phyloP scores from a whole-genome alignment of 2,797 vertebrate species.

The Platyrinchus mystaceus region DNA sequence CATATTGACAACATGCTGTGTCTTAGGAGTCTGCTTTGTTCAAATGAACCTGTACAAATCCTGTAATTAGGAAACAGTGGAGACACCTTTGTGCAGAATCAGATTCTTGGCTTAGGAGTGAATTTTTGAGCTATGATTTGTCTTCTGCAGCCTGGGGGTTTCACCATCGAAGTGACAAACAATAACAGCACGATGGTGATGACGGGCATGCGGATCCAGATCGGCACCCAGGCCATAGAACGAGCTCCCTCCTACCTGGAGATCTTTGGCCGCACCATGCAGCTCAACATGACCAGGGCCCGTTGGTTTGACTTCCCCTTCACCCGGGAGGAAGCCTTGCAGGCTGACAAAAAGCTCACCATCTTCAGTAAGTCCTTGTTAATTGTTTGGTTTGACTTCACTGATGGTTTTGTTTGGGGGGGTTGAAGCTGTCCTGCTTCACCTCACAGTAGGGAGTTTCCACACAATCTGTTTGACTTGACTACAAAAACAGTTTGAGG shows the following conservation, averaged over 20 bases:
- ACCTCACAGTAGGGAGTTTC: background rate
- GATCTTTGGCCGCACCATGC: slow-evolving; percentile 97
- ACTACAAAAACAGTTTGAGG: background rate
- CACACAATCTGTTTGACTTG: background rate
- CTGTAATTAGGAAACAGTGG: fast-evolving
- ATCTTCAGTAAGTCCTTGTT: slow-evolving; percentile 89
- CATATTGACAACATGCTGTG: fast-evolving
- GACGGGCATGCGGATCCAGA: slow-evolving; percentile 97
- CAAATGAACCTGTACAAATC: too few species aligned
- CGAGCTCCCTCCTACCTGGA: slow-evolving; percentile 94
- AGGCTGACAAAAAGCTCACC: slow-evolving; percentile 96
- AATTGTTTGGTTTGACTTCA: background rate
- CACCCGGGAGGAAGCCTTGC: slow-evolving; percentile 95
- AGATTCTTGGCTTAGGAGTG: background rate
- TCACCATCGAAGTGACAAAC: slow-evolving; percentile 94
- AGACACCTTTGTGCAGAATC: background rate
- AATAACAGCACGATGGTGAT: slow-evolving; percentile 99
- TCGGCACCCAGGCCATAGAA: slow-evolving; percentile 95
- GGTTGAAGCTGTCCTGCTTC: background rate
- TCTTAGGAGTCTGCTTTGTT: background rate
- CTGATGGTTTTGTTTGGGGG: background rate
- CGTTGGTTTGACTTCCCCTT: slow-evolving; percentile 99
- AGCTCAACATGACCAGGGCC: slow-evolving; percentile 93
- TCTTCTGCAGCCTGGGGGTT: slow-evolving; percentile 88
- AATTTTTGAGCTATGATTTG: background rate